These are phyloP conservation scores for Bolinopsis microptera DNA, from an alignment of 37 sponge, comb jelly and placozoan genomes.

Conservation along the genomic window DNA sequence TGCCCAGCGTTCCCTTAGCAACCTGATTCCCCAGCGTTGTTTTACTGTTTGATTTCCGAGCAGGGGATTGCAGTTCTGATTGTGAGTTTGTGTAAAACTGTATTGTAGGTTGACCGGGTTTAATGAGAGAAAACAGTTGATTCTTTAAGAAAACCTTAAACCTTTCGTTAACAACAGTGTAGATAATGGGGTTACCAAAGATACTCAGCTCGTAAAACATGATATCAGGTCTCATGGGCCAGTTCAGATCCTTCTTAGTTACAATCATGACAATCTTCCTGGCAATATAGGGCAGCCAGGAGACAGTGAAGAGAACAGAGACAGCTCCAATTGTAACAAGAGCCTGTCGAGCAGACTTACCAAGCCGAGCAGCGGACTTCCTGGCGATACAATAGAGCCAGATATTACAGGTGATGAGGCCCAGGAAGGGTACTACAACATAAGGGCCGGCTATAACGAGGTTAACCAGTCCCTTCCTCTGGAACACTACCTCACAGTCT, in stretches of 20 bases:
- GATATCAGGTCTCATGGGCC: constrained; percentile 36
- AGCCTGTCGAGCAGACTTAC: constrained; percentile 30
- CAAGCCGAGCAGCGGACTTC: constrained; percentile 20
- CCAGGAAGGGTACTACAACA: constrained; percentile 7
- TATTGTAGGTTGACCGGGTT: not conserved
- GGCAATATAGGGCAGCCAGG: constrained; percentile 48
- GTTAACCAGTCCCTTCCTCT: not conserved
- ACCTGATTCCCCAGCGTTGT: not conserved
- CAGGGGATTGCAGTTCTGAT: not conserved
- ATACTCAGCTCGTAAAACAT: constrained; percentile 50
- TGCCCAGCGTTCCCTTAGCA: too few species aligned
- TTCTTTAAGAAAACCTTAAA: constrained; percentile 13
- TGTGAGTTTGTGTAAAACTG: not conserved
- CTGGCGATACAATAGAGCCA: constrained; percentile 42
- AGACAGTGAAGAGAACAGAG: constrained; percentile 19
- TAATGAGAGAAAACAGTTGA: not conserved
- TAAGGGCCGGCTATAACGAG: constrained; percentile 21
- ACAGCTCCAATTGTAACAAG: constrained; percentile 35
- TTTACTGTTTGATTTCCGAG: not conserved
- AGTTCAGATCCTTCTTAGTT: constrained; percentile 7
- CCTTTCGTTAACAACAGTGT: constrained; percentile 12
- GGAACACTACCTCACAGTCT: not conserved
- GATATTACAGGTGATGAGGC: constrained; percentile 23
- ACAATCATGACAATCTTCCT: not conserved
- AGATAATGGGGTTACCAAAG: constrained; percentile 60